Evolutionary conservation across 1,140 invertebrate species (phyloP), one percentile per base, ranked within the genome.

Genomic region (Caenorhabditis briggsae): DNA sequence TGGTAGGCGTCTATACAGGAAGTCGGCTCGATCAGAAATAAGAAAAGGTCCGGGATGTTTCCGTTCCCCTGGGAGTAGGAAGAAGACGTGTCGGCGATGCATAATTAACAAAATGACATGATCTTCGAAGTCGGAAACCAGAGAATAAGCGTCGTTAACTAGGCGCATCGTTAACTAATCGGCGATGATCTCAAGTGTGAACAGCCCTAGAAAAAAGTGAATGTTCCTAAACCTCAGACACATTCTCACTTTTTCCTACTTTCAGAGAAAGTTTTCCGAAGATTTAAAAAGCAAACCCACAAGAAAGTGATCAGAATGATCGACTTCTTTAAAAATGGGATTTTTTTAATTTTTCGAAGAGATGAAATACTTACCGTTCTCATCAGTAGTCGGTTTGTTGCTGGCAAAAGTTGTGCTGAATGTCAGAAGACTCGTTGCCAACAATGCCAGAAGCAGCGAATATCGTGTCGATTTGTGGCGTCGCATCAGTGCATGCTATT

Each of bases 81-180:
- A 33, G 33, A 33, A 78, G 46, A 78, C n/a, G 70, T 50, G 70
- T 78, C 70, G 46, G 70, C 70, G 46, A 78, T 78, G 70, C 70
- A 78, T 78, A 78, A 78, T 78, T 78, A 78, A 50, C 46, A 78
- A 78, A 78, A 78, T 78, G 43, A 50, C 70, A 78, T 78, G 70
- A 78, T 78, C 43, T 78, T 78, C 46, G 25, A 78, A 50, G 70
- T 78, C 70, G 70, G 70, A 78, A 78, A 78, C 70, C 43, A 78
- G 70, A 78, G 70, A 78, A 78, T 78, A 78, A 78, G 70, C 70
- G 41, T 78, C 43, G 70, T 78, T 78, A 78, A 78, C 70, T 78
- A 78, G 70, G 70, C 70, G 46, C 70, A 78, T 78, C 70, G 70
- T 78, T 78, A 78, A 78, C 43, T 78, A 78, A 78, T 78, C 70